Base-by-base conservation (phyloP, 2,888 invertebrate genomes). In the Plagiodera versicolora region DNA sequence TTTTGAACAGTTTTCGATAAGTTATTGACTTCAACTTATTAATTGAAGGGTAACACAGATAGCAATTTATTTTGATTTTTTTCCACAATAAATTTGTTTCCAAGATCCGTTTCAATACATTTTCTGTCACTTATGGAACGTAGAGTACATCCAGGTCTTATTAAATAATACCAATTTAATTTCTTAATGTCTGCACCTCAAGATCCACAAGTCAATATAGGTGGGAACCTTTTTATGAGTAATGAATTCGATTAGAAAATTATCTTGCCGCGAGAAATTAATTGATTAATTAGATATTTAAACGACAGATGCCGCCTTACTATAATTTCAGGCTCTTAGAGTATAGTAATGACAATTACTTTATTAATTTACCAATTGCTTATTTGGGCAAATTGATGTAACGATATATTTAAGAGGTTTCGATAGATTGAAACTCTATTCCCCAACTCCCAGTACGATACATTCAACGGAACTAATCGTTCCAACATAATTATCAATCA, bases 281-380 rank as follows among this genome's bases (percentile, higher is more conserved):
- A 63, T 63, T 66, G 57, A 63, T 63, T 63, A 63, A 66, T 63
- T 66, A 59, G 59, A 56, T 66, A 62, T 66, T 66, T 66, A 66
- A 60, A 63, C 56, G 61, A 64, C 64, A 66, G 58, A 60, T 66
- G 62, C 64, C 58, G 47, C 58, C 61, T 60, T 58, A 50, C 53
- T 61, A 62, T 62, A 64, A 66, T 63, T 66, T 55, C 63, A 46
- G 50, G 49, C 46, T n/a, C n/a, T 39, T 17, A 50, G 45, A 48
- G 54, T 44, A 28, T 61, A 54, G 58, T 35, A 55, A 61, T 39
- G 63, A 61, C 67, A 67, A 69, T 69, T 70, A 70, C 64, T 65
- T 66, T 62, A 70, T 67, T 64, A 66, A 67, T 63, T 69, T 67
- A 61, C 61, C 68, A 66, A 70, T 70, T 70, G 65, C 39, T 62